Conservation (phyloP, 2,113 vertebrate species). For the Phylloscopus whistleri region DNA sequence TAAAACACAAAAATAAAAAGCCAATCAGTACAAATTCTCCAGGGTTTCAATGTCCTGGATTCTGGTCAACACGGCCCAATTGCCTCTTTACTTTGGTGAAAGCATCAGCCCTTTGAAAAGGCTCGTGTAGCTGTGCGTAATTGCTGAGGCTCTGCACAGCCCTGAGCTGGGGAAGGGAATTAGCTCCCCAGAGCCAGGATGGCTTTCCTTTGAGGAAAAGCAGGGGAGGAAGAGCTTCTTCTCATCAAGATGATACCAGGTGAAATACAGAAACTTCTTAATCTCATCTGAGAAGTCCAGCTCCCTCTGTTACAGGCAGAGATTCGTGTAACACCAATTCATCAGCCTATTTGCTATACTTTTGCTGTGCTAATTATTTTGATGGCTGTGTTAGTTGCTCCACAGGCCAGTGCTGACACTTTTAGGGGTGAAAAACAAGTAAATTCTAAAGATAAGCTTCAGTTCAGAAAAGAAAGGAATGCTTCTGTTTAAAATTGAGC, state of each 20-base stretch:
- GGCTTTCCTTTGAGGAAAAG: neutral
- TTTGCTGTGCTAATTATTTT: neutral
- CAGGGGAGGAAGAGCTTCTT: neutral
- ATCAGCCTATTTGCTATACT: neutral
- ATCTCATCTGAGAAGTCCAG: neutral
- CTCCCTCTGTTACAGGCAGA: neutral
- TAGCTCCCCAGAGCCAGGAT: neutral
- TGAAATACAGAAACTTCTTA: neutral
- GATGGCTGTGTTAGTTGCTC: neutral
- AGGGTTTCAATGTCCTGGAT: slow-evolving; percentile 19
- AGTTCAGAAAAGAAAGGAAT: neutral
- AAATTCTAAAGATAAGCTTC: neutral
- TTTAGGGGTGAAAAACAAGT: neutral
- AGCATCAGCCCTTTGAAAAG: neutral
- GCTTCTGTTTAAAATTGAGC: neutral
- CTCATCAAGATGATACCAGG: neutral
- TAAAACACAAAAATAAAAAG: neutral
- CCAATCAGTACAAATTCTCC: neutral
- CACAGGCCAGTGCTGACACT: neutral
- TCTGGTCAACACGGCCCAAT: neutral
- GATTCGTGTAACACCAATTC: accelerated
- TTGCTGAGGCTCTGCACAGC: neutral
- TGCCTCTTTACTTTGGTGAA: neutral
- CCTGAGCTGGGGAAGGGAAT: neutral
- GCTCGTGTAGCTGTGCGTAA: neutral